Evolutionary conservation across 2,113 vertebrate species (phyloP).

Genomic region (Terrapene triunguis): DNA sequence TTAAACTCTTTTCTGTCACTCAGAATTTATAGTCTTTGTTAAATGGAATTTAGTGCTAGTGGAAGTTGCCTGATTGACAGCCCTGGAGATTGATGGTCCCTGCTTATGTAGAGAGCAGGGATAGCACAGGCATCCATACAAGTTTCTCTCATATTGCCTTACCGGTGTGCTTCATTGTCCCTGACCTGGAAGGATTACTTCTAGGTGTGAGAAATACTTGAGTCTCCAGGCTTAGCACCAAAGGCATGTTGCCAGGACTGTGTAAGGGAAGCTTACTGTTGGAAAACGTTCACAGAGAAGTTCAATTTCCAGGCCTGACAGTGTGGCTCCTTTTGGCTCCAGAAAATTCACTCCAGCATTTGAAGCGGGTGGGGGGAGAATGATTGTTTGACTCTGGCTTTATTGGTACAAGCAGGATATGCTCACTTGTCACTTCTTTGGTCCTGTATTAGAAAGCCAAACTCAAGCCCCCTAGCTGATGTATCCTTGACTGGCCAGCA

Average conservation of each 20-base stretch:
- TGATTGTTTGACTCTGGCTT: neutral
- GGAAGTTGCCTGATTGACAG: neutral
- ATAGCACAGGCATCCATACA: neutral
- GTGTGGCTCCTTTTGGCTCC: neutral
- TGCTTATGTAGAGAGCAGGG: neutral
- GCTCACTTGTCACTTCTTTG: neutral
- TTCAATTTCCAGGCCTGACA: neutral
- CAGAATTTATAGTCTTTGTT: neutral
- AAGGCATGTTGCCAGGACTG: neutral
- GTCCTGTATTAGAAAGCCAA: neutral
- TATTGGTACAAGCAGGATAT: neutral
- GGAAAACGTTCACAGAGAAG: neutral
- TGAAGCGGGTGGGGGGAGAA: fast-evolving
- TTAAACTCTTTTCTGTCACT: neutral
- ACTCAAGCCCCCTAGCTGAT: neutral
- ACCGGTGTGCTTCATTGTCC: neutral
- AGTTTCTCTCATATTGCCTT: neutral
- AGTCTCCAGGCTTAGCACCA: neutral
- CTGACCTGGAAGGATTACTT: neutral
- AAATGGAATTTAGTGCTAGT: neutral
- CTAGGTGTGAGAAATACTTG: neutral
- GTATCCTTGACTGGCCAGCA: neutral
- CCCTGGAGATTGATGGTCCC: neutral
- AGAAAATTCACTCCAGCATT: neutral
- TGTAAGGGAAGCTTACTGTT: neutral